phyloP scores from a whole-genome alignment of 2,113 vertebrate genomes.

The Phycodurus eques region DNA sequence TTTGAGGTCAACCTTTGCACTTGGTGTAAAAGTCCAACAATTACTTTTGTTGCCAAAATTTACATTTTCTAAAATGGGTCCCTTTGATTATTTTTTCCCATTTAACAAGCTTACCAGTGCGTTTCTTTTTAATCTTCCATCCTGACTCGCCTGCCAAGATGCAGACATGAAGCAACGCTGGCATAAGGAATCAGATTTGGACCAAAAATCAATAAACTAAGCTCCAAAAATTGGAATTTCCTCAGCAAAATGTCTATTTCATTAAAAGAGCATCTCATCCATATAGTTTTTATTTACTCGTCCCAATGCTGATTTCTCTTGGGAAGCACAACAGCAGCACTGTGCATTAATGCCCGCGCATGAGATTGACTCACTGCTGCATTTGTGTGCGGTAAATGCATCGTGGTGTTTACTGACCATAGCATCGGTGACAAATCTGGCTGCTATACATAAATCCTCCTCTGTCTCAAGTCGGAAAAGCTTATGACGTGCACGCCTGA shows the following conservation, averaged over 20 bases:
- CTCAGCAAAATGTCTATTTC: not conserved
- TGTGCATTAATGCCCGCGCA: not conserved
- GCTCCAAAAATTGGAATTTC: not conserved
- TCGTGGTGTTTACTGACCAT: constrained; percentile 8
- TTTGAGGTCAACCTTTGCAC: no score
- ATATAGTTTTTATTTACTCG: not conserved
- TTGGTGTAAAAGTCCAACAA: no score
- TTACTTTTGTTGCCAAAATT: no score
- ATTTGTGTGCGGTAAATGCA: not conserved
- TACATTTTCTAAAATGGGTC: no score
- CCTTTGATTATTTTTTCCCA: no score
- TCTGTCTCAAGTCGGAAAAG: not conserved
- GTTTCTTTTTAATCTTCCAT: no score
- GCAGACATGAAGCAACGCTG: not conserved
- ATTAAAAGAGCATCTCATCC: not conserved
- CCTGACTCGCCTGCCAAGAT: not conserved
- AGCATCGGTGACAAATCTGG: constrained; percentile 1
- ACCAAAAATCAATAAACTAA: not conserved
- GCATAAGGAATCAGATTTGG: not conserved
- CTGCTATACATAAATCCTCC: constrained; percentile 7
- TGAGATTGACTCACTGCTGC: not conserved
- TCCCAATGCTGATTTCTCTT: constrained; percentile 11
- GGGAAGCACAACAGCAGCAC: constrained; percentile 3
- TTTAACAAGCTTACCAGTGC: no score
- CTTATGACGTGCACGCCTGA: not conserved